phyloP scores from a whole-genome alignment of 2,113 vertebrate genomes.

The Pleuronectes platessa region DNA sequence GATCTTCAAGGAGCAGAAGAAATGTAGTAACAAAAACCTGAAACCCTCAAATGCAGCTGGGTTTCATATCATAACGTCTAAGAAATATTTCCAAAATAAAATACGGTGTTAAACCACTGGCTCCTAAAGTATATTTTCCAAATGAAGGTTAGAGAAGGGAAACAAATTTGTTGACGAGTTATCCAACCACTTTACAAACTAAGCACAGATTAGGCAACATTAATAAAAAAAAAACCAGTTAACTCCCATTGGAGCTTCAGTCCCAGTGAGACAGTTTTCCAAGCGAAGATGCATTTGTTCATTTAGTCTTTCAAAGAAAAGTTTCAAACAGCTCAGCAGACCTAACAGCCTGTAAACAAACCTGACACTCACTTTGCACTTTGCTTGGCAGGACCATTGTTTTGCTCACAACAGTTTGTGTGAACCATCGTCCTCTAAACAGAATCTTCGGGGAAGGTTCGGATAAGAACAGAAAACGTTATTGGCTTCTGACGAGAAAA shows the following conservation, averaged over 20 bases:
- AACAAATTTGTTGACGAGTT: too few species aligned
- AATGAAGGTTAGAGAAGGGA: too few species aligned
- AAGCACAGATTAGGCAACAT: too few species aligned
- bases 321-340: too few species aligned
- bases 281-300: not conserved
- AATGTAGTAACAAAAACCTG: not conserved
- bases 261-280: not conserved
- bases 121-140: too few species aligned
- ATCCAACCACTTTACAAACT: too few species aligned
- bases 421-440: not conserved
- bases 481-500: not conserved
- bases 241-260: too few species aligned
- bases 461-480: not conserved
- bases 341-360: constrained; percentile 9
- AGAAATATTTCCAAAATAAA: not conserved
- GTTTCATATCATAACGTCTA: not conserved
- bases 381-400: not conserved
- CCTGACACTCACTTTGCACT: not conserved
- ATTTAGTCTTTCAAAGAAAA: not conserved
- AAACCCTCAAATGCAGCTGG: not conserved
- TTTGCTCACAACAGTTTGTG: not conserved
- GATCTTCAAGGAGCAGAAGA: not conserved
- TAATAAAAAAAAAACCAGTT: too few species aligned
- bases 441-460: not conserved
- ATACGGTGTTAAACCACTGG: not conserved